Evolutionary conservation across 2,888 invertebrate species (phyloP), one percentile per base, ranked within the genome.

Genomic region (Sphaerophoria taeniata): DNA sequence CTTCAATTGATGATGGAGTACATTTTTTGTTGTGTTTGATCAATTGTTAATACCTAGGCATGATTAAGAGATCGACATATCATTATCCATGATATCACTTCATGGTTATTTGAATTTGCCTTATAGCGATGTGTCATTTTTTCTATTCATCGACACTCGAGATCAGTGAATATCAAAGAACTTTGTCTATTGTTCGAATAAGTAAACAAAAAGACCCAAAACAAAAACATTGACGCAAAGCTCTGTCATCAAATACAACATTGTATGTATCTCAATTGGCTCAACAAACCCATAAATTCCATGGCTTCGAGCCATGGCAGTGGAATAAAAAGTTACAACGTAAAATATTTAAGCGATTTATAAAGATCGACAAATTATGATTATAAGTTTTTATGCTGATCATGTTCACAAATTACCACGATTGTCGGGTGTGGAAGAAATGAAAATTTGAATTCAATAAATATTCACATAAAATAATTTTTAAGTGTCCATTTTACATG

Each of bases 51-150:
- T 24, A 24, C 24, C 24, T 24, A n/a, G n/a, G 60, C 55, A 47
- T 47, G 14, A 77, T 55, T 14, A 45, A 61, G 61, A 43, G 43
- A 43, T 43, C 9, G 9, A 9, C 43, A 43, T 24, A 24, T 24
- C 24, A 24, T 24, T 24, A 36, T 47, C 47, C 33, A 63, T 70
- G 55, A 33, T 47, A 71, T 70, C 36, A 63, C 60, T 77, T 77
- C 61, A 77, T 33, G 70, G 36, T 71, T 36, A 55, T 34, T 77
- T 31, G 24, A 45, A 56, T 63, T 16, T 55, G 49, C 76, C 11
- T 51, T 61, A 51, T 16, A 75, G 61, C 45, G 24, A 49, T 78
- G 77, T 56, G 77, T 78, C 77, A 78, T 71, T 51, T 63, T 47
- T 56, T 11, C 49, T 51, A 73, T 55, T 63, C 63, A 73, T 63